phyloP scores from a whole-genome alignment of 2,888 invertebrate genomes.

The Monoplex corrugatus region DNA sequence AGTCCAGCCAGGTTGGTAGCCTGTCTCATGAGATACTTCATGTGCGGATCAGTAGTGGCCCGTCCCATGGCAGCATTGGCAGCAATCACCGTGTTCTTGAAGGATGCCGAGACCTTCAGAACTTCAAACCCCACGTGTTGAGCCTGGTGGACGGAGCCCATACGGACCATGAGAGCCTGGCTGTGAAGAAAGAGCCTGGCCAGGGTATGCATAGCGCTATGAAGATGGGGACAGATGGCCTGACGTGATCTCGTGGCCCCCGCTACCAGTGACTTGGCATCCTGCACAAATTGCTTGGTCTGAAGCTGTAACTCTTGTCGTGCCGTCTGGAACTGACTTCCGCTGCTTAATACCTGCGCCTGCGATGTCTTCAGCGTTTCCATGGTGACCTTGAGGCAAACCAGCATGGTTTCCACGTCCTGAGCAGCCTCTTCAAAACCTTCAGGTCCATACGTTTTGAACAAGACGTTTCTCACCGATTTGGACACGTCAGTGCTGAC shows the following conservation, averaged over 20 bases:
- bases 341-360: conserved; percentile 64
- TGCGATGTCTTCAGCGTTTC: conserved; percentile 70
- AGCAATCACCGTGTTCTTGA: conserved; percentile 86
- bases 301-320: conserved; percentile 91
- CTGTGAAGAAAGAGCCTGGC: conserved; percentile 85
- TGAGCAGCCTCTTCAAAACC: conserved; percentile 67
- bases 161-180: conserved; percentile 86
- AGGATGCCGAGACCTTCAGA: conserved; percentile 91
- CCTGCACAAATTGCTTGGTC: conserved; percentile 90
- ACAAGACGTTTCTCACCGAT: conserved; percentile 68
- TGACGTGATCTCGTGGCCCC: conserved; percentile 88
- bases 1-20: conserved; percentile 92
- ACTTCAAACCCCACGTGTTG: conserved; percentile 90
- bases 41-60: conserved; percentile 84
- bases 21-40: conserved; percentile 88
- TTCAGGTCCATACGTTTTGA: conserved; percentile 66
- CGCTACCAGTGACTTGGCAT: conserved; percentile 91
- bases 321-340: conserved; percentile 83
- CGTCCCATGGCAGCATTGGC: conserved; percentile 88
- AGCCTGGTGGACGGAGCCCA: conserved; percentile 89
- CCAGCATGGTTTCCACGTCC: conserved; percentile 82
- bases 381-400: conserved; percentile 73
- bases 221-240: conserved; percentile 87
- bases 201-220: conserved; percentile 89
- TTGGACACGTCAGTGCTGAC: conserved; percentile 69